These are phyloP conservation scores for Drosophila kurseongensis DNA, from an alignment of 1,140 invertebrate species.

Conservation along the genomic window DNA sequence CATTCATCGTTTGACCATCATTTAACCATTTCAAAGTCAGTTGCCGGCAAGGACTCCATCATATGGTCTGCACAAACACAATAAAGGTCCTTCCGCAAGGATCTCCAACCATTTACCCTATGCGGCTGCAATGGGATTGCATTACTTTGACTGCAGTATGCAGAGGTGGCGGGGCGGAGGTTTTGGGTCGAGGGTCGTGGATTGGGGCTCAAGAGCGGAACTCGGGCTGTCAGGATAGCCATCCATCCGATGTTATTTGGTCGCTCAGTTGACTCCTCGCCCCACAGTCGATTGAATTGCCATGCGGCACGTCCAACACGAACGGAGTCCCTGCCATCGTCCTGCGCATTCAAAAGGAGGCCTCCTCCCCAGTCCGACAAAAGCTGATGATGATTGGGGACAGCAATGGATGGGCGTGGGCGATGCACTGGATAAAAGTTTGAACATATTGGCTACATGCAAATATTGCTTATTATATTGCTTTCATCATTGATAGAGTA, in stretches of 20 bases:
- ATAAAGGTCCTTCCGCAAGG: constrained; percentile 28
- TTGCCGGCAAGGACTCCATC: constrained; percentile 34
- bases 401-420: neutral
- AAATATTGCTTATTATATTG: no score
- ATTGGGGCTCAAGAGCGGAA: neutral
- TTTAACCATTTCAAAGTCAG: constrained; percentile 48
- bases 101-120: constrained; percentile 31
- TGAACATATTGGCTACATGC: neutral
- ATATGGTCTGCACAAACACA: constrained; percentile 47
- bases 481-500: no score
- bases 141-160: constrained; percentile 52
- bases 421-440: neutral
- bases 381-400: constrained; percentile 64
- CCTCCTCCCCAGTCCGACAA: constrained; percentile 51
- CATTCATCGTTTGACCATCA: constrained; percentile 42
- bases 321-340: constrained; percentile 42
- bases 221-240: constrained; percentile 26
- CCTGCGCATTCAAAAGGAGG: constrained; percentile 54
- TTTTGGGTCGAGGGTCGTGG: neutral
- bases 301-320: constrained; percentile 62
- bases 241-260: constrained; percentile 48
- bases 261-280: constrained; percentile 37
- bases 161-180: neutral
- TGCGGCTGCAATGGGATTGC: constrained; percentile 29
- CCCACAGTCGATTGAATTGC: constrained; percentile 60